Conservation (phyloP, 2,888 invertebrate species). For the Archips crataeganus region DNA sequence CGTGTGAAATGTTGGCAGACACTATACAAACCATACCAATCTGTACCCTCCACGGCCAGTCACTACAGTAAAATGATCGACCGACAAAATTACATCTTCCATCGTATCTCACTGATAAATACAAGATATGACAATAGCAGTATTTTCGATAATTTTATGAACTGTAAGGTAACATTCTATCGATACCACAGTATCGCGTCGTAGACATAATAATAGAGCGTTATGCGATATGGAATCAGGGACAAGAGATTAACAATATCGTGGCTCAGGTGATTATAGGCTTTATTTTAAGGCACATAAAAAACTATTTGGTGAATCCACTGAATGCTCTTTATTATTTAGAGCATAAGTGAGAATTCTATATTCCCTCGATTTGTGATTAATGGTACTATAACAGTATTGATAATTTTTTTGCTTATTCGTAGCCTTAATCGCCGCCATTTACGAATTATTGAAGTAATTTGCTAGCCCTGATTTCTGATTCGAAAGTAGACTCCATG, state of each 20-base stretch:
- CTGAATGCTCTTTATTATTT: background rate
- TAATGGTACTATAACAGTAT: background rate
- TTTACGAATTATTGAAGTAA: no score
- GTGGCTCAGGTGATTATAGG: background rate
- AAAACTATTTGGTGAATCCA: background rate
- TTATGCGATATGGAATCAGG: slow-evolving; percentile 7
- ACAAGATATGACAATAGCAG: slow-evolving; percentile 58
- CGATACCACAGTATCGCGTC: background rate
- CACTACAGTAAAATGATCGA: slow-evolving; percentile 53
- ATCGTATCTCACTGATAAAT: slow-evolving; percentile 54
- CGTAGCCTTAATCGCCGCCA: no score
- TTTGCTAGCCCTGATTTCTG: no score
- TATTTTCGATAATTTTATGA: slow-evolving; percentile 55
- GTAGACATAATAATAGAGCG: slow-evolving; percentile 15
- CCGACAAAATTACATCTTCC: slow-evolving; percentile 49
- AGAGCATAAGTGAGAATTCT: slow-evolving; percentile 4
- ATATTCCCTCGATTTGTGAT: background rate
- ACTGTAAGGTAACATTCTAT: background rate
- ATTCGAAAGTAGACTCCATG: no score
- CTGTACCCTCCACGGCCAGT: slow-evolving; percentile 49
- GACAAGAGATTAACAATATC: background rate
- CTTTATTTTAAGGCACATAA: slow-evolving; percentile 17
- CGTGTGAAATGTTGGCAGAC: slow-evolving; percentile 14
- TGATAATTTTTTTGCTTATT: no score
- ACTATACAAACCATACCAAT: slow-evolving; percentile 36